These are phyloP conservation scores for Sardinella longiceps DNA, from an alignment of 2,797 vertebrate genomes.

Conservation along the genomic window DNA sequence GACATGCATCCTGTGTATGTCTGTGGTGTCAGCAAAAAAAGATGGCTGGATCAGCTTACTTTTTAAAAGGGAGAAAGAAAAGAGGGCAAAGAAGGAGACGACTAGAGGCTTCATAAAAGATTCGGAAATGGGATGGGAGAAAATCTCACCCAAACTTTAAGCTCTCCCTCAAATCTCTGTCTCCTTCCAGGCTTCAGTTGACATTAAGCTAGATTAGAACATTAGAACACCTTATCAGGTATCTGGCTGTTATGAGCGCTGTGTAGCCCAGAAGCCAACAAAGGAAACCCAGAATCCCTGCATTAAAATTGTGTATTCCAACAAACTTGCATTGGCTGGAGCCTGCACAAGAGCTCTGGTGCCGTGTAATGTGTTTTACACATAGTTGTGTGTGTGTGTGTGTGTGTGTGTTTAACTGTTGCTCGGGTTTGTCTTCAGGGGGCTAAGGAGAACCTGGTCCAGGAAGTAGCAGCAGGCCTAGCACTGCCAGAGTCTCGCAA, in stretches of 20 bases:
- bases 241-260: neutral
- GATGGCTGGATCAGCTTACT: neutral
- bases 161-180: neutral
- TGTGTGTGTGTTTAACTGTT: conserved; percentile 29
- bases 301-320: neutral
- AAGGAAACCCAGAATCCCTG: neutral
- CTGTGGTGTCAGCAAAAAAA: conserved; percentile 3
- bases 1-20: neutral
- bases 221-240: neutral
- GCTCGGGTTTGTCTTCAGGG: conserved; percentile 43
- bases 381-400: too few species aligned
- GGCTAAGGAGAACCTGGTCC: conserved; percentile 46
- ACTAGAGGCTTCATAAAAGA: neutral
- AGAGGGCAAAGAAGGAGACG: neutral
- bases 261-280: neutral
- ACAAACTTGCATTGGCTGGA: neutral
- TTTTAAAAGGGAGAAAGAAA: neutral
- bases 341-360: neutral
- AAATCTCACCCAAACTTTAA: neutral
- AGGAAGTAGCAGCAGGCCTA: conserved; percentile 55
- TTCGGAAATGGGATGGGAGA: neutral
- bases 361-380: neutral
- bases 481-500: conserved; percentile 61
- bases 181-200: neutral
- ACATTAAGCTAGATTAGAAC: neutral